Percentiles rank a stretch among this genome's conserved stretches.
Conservation (phyloP, 2,797 vertebrate genomes). For the Euphonia xanthogaster region DNA sequence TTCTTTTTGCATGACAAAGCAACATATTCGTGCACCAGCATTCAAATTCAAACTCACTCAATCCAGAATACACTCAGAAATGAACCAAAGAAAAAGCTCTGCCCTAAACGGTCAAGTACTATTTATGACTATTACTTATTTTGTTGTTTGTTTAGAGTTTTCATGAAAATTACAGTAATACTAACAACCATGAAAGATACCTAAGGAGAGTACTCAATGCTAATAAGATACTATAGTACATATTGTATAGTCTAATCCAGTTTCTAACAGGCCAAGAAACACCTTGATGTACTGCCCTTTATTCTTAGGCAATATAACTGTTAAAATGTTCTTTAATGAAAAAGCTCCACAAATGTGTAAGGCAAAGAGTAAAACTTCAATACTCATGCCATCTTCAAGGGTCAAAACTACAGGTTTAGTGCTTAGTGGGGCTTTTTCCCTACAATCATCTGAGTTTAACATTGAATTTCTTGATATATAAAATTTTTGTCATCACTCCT, state of each 20-base stretch:
- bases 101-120: background rate
- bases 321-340: background rate
- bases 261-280: background rate
- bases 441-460: background rate
- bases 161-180: background rate
- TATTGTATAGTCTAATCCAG: rapidly evolving
- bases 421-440: background rate
- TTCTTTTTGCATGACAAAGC: background rate
- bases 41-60: background rate
- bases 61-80: background rate
- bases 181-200: background rate
- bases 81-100: background rate
- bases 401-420: background rate
- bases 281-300: background rate
- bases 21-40: rapidly evolving
- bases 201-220: background rate
- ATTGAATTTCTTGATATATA: background rate
- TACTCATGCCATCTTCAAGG: background rate
- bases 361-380: background rate
- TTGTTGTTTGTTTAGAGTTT: background rate
- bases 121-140: background rate
- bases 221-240: background rate
- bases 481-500: background rate
- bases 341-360: background rate
- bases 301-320: background rate